Base-by-base conservation (phyloP, 2,797 vertebrate species). In the Peromyscus nudipes region DNA sequence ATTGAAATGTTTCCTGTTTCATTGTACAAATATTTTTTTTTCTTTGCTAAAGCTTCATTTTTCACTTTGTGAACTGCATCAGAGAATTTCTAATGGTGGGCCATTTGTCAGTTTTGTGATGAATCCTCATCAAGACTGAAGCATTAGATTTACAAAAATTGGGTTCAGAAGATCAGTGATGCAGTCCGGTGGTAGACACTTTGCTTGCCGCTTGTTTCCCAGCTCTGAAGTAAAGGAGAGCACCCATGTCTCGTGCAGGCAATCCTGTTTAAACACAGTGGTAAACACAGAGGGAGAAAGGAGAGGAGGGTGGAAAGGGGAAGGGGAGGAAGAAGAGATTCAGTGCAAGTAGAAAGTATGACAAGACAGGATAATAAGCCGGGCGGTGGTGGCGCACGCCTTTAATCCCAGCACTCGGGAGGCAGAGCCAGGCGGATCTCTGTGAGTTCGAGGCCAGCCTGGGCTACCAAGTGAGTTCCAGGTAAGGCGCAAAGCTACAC, bases 41-140 rank as follows among this genome's bases (percentile, higher is more conserved):
- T 6, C 86, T 83, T 16, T 77, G 10, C 34, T 91, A 71, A 49
- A 37, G 65, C 81, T 94, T 96, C 3, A 71, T 64, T 94, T 86
- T 37, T 64, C 73, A 85, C 21, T 21, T 4, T 76, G 4, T 93
- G 46, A 43, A 80, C 55, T 79, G 46, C n/a, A 91, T 29, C 62
- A 14, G 17, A n/a, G 0, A 60, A 64, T 89, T 92, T 92, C 29
- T 85, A 29, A 77, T 19, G 7, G 65, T 73, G 46, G 73, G 65
- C 4, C n/a, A 52, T 57, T 84, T 27, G 55, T 91, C 16, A 76
- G 5, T 86, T 69, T 60, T 87, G 62, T 11, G 34, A 82, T 21
- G 43, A 95, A 89, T 71, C 17, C 62, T 80, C 8, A 65, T 94
- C 69, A 92, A 75, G 23, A 67, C 69, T 55, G 4, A 57, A 57